Base-by-base conservation (phyloP, 92 coral and sea anemone species). In the Desmophyllum pertusum region DNA sequence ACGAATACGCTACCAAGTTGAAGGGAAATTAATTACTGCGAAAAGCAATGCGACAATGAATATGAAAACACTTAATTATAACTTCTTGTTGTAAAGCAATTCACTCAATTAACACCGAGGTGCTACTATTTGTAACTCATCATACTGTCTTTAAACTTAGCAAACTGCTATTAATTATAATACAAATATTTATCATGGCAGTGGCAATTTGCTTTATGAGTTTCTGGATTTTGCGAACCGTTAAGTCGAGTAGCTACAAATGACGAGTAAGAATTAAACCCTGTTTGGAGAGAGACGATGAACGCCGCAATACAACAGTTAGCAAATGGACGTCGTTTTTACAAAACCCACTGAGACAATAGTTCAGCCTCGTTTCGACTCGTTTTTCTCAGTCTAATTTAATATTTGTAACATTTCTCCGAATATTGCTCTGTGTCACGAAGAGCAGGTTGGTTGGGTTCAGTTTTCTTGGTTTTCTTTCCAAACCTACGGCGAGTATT, bases 51-150 rank as follows among this genome's bases (percentile, higher is more conserved):
- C 0, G 7, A 3, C 61, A 29, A 0, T 59, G 65, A n/a, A n/a
- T n/a, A n/a, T 37, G 37, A 42, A 73, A 73, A 30, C 59, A 73
- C 41, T 73, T 35, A 76, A n/a, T n/a, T n/a, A n/a, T n/a, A n/a
- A 23, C 31, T 76, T 76, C 80, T 76, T 7, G 67, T 76, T 35
- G 7, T 52, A 37, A 76, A 31, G 36, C 37, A 52, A 76, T 51
- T 53, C 66, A 53, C 23, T 30, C 25, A 45, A 73, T 73, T 45
- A 73, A 29, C 77, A 43, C 61, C 18, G 55, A 42, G 39, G 61
- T 45, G 77, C n/a, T 13, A 31, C 10, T 45, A 27, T 25, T 45
- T 68, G 27, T 21, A 68, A 7, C 9, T 73, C 25, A 45, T 45
- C 29, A 41, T 1, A 25, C 23, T 73, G 9, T 27, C 37, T 15